A percentile compares a stretch with the other conserved stretches of the same genome.
Evolutionary conservation across 1,140 invertebrate genomes (phyloP).

Genomic region (Frieseomelitta varia): DNA sequence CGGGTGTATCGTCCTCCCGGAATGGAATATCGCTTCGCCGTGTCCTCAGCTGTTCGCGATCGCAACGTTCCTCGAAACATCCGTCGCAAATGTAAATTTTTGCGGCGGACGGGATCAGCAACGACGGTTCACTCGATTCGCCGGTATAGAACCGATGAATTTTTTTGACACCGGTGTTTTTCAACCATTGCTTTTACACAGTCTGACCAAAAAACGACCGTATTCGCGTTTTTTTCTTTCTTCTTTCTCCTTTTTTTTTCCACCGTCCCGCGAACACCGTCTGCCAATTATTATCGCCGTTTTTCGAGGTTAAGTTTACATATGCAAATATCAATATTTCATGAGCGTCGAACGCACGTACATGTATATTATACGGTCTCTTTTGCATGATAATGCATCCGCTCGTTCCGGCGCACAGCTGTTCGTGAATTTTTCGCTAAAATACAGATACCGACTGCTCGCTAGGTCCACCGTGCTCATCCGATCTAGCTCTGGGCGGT

Average conservation of each 20-base stretch:
- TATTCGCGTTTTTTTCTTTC: background rate
- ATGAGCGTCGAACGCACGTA: background rate
- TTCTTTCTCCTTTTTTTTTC: background rate
- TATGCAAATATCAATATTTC: background rate
- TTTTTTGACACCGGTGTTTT: background rate
- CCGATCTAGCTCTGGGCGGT: background rate
- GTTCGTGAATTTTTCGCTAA: background rate
- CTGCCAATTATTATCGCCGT: background rate
- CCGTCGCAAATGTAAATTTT: background rate
- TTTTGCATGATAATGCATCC: background rate
- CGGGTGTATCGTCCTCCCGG: background rate
- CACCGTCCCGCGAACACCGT: background rate
- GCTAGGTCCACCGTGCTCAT: background rate
- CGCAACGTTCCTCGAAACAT: background rate
- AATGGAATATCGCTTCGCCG: constrained; percentile 1
- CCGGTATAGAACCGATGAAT: background rate
- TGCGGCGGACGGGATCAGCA: background rate
- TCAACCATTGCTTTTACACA: background rate
- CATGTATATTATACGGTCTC: background rate
- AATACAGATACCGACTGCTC: background rate
- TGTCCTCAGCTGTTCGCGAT: background rate
- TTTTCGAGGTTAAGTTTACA: background rate
- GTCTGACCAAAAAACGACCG: background rate
- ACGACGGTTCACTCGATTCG: background rate
- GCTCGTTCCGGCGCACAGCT: background rate